A percentile compares a stretch with the other conserved stretches of the same genome.
Conservation (phyloP, 2,797 vertebrate species). For the Sebastes hubbsi region DNA sequence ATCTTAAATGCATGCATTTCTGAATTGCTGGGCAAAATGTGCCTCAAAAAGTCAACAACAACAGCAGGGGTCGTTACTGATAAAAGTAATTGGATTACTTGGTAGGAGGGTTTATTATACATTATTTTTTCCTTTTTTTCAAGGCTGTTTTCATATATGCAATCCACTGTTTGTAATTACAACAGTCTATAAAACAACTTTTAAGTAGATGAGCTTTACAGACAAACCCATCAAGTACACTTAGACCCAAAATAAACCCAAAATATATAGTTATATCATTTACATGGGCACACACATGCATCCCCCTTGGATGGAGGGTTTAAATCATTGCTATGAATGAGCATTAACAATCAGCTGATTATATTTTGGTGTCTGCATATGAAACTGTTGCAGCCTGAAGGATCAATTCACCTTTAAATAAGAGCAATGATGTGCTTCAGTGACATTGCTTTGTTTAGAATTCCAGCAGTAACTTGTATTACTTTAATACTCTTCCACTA, state of each 20-base stretch:
- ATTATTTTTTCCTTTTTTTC: too few species aligned
- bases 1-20: neutral
- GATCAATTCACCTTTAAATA: neutral
- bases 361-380: neutral
- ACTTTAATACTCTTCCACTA: neutral
- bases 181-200: too few species aligned
- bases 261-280: too few species aligned
- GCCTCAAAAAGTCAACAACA: conserved; percentile 51
- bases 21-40: conserved; percentile 70
- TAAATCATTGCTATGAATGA: neutral
- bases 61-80: neutral
- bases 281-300: too few species aligned
- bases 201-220: too few species aligned
- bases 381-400: neutral
- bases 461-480: conserved; percentile 1
- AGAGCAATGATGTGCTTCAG: neutral
- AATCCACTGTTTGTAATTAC: too few species aligned
- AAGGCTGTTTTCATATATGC: too few species aligned
- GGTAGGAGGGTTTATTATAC: neutral
- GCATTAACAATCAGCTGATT: neutral
- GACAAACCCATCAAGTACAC: too few species aligned
- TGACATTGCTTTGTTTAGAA: conserved; percentile 1
- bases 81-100: neutral
- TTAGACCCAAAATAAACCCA: too few species aligned
- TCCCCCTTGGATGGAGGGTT: too few species aligned